Percentiles rank a stretch among this genome's conserved stretches.
Evolutionary conservation across 2,797 vertebrate species (phyloP).

Genomic region (Poecilia gillii): DNA sequence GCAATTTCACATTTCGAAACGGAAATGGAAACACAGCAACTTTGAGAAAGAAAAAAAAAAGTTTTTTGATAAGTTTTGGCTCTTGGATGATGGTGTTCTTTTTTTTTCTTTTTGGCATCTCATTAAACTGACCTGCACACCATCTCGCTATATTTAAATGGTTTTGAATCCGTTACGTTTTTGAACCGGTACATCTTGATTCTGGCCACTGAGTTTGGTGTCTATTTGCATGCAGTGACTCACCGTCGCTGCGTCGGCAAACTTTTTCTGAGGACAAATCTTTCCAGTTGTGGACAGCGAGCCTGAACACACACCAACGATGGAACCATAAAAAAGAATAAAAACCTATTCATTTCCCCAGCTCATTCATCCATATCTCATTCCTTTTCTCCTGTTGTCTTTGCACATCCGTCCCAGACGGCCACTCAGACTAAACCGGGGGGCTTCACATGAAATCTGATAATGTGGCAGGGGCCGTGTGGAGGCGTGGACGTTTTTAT

Average conservation of each 20-base stretch:
- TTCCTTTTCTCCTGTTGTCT: slow-evolving; percentile 3
- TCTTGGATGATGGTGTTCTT: too few relatives aligned
- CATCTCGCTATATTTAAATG: neutral
- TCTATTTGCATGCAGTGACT: neutral
- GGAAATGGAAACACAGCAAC: too few relatives aligned
- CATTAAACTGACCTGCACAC: neutral
- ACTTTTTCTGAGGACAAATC: neutral
- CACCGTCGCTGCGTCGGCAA: neutral
- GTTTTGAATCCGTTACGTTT: neutral
- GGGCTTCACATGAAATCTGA: slow-evolving; percentile 10
- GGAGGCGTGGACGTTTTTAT: slow-evolving; percentile 12
- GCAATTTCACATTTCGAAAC: too few relatives aligned
- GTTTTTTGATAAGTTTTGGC: too few relatives aligned
- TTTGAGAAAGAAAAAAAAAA: too few relatives aligned
- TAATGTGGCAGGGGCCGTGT: neutral
- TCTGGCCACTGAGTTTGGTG: neutral
- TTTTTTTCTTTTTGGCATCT: neutral
- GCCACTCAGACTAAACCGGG: neutral
- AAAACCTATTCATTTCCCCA: neutral
- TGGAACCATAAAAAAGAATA: neutral
- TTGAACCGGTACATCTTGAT: neutral
- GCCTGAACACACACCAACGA: neutral
- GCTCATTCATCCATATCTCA: neutral
- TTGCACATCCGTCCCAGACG: neutral
- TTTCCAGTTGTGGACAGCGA: neutral